Evolutionary conservation across 2,113 vertebrate species (phyloP), one percentile per base, ranked within the genome.

Genomic region (Labrus mixtus): DNA sequence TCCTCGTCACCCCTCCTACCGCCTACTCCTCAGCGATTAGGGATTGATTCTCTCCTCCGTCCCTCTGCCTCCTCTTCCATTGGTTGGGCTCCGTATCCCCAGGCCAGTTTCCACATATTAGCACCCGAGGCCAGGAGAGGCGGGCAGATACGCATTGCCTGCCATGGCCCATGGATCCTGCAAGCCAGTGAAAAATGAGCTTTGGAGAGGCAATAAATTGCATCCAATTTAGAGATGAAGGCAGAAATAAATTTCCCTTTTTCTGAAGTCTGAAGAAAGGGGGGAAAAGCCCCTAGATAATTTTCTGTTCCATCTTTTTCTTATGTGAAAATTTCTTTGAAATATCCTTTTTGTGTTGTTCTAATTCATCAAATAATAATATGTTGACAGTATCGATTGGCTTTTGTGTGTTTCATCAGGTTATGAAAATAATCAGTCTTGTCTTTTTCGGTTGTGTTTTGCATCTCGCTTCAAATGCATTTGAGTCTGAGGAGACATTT

Each of bases 181-280:
- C 90, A 85, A 90, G 89, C 91, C 83, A 86, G 93, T 95, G 95
- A 95, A 95, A 95, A 95, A 95, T 93, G 94, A 95, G 95, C 94
- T 94, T 95, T 92, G 87, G 87, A 94, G 90, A 94, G 91, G 93
- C 94, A 94, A 95, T 95, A 95, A 95, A 95, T 95, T 95, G 94
- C 94, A 94, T 95, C 94, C 95, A 95, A 95, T 95, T 95, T 95
- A 93, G 93, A 95, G 93, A 95, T 95, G 94, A 95, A 95, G 95
- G 93, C 90, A 92, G 94, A 94, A 95, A 95, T 95, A 95, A 93
- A 95, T 95, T 94, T 95, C 91, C 93, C 91, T 93, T 94, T 41
- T 94, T 94, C 92, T 87, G 85, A 94, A 93, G 93, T 94, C 92
- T 87, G 91, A 93, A 91, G 91, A 93, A 91, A 92, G 75, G 74